phyloP scores from a whole-genome alignment of 2,888 invertebrate genomes.

The Lasioglossum malachurum region DNA sequence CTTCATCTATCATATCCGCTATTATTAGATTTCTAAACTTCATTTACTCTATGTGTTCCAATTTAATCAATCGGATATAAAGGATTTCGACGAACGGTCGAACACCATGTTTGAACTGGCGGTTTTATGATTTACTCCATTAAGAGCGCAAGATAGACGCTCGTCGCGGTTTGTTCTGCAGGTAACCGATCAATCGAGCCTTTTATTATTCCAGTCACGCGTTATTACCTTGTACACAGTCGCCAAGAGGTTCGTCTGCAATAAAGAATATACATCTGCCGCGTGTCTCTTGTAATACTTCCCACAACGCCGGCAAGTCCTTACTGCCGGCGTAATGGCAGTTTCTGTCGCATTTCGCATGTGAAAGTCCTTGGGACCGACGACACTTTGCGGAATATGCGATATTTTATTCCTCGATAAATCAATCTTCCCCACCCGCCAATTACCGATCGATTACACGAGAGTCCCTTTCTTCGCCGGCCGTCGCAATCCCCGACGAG shows the following conservation, averaged over 20 bases:
- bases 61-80: not conserved
- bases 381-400: not conserved
- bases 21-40: too few species aligned
- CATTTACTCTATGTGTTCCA: not conserved
- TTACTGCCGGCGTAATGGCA: not conserved
- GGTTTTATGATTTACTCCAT: not conserved
- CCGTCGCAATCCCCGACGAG: not conserved
- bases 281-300: not conserved
- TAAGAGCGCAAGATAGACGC: not conserved
- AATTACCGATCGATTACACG: constrained; percentile 1
- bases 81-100: not conserved
- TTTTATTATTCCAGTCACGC: constrained; percentile 46
- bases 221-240: constrained; percentile 43
- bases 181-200: not conserved
- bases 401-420: not conserved
- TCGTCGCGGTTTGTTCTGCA: constrained; percentile 8
- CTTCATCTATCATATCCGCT: not conserved
- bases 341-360: not conserved
- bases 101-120: not conserved
- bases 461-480: not conserved
- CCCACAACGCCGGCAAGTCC: constrained; percentile 2
- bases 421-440: not conserved
- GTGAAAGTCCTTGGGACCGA: constrained; percentile 9
- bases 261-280: constrained; percentile 41
- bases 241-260: constrained; percentile 33